Conservation (phyloP, 2,797 vertebrate species). For the Synanceia verrucosa region DNA sequence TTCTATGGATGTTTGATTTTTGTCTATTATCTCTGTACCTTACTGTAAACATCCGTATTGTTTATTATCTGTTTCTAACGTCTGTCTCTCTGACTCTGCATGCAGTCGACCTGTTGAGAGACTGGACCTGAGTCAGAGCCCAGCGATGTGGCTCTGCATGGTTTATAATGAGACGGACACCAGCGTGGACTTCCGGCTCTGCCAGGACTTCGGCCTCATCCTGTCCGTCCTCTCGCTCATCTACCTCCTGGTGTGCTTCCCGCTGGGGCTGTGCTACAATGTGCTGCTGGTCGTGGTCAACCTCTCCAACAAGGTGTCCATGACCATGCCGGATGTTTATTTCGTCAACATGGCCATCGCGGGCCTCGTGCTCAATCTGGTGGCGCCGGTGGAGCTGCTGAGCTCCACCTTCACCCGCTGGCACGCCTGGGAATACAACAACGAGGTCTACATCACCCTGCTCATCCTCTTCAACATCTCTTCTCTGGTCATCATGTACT, state of each 20-base stretch:
- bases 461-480: conserved; percentile 97
- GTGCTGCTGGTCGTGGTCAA: conserved; percentile 92
- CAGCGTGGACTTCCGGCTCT: conserved; percentile 85
- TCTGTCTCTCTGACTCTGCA: conserved; percentile 22
- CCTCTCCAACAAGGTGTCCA: conserved; percentile 92
- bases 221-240: conserved; percentile 91
- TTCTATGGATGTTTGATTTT: background rate
- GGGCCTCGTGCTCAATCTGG: conserved; percentile 90
- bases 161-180: conserved; percentile 87
- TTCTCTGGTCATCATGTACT: conserved; percentile 95
- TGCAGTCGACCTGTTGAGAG: conserved; percentile 84
- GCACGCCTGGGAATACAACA: conserved; percentile 91
- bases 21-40: no score
- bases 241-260: conserved; percentile 94
- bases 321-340: conserved; percentile 99
- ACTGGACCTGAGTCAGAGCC: conserved; percentile 64
- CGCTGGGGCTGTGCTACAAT: conserved; percentile 93
- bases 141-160: conserved; percentile 96
- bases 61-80: conserved; percentile 7
- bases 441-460: conserved; percentile 92
- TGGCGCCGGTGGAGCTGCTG: conserved; percentile 91
- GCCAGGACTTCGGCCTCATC: conserved; percentile 91
- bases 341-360: conserved; percentile 98
- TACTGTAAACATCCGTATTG: no score
- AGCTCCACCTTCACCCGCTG: conserved; percentile 89